Evolutionary conservation across 1,140 invertebrate species (phyloP).

Genomic region (Dendrolimus kikuchii): DNA sequence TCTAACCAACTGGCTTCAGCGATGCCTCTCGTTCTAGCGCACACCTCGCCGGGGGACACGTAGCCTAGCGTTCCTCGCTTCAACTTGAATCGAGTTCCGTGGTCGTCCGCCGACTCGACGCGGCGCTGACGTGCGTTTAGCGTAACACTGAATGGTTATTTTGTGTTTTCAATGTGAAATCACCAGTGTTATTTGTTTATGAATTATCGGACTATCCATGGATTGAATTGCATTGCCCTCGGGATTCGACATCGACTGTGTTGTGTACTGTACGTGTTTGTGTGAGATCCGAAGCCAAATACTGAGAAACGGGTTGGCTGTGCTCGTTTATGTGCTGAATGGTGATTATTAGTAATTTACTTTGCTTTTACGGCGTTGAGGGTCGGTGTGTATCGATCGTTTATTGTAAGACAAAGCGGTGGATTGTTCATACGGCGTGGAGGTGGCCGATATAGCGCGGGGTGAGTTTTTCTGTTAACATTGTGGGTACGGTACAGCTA

Average conservation of each 20-base stretch:
- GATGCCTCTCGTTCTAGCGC: conserved; percentile 30
- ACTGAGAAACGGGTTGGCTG: conserved; percentile 51
- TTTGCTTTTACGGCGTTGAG: conserved; percentile 64
- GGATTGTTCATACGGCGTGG: conserved; percentile 57
- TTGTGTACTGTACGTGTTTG: conserved; percentile 50
- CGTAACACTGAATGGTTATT: conserved; percentile 22
- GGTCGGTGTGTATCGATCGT: conserved; percentile 63
- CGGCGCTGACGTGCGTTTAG: conserved; percentile 62
- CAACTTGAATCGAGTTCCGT: conserved; percentile 39
- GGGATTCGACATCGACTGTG: conserved; percentile 44
- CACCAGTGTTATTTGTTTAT: conserved; percentile 67
- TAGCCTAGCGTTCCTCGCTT: conserved; percentile 52
- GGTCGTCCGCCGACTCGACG: conserved; percentile 59
- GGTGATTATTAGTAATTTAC: conserved; percentile 68
- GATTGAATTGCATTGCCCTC: conserved; percentile 44
- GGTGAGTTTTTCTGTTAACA: conserved; percentile 42
- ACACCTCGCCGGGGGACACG: conserved; percentile 29
- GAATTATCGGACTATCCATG: conserved; percentile 36
- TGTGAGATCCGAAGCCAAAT: conserved; percentile 40
- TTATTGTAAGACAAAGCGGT: conserved; percentile 51
- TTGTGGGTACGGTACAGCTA: conserved; percentile 14
- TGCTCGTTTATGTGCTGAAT: conserved; percentile 63
- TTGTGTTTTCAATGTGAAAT: conserved; percentile 62
- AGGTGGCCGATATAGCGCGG: conserved; percentile 37
- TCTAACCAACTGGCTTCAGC: conserved; percentile 9